These are phyloP conservation scores for Helogale parvula DNA, from an alignment of 2,113 vertebrate genomes.

Conservation along the genomic window DNA sequence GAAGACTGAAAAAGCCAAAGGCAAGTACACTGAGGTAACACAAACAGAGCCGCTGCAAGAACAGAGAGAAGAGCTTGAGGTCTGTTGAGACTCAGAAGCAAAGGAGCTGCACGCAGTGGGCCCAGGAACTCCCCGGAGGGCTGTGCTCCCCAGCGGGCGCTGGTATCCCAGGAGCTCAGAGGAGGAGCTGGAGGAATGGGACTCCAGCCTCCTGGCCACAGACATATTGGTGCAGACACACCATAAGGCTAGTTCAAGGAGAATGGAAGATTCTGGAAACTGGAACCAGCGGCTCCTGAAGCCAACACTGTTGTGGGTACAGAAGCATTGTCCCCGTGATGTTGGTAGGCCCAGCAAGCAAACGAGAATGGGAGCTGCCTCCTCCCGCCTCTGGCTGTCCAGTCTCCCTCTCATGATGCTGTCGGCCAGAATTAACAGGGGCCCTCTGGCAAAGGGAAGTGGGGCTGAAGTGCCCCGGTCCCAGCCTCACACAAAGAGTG, in stretches of 20 bases:
- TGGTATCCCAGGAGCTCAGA: not conserved
- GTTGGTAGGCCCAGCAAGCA: not conserved
- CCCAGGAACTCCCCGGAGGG: not conserved
- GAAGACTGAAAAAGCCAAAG: not conserved
- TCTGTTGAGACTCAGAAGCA: not conserved
- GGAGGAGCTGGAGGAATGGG: not conserved
- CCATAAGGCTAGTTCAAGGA: not conserved
- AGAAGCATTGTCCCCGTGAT: no score
- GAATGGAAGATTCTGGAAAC: not conserved
- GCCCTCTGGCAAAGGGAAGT: not conserved
- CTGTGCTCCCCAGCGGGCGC: not conserved
- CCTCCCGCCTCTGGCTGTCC: not conserved
- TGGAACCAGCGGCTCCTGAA: not conserved
- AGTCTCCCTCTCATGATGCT: not conserved
- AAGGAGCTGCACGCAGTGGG: not conserved
- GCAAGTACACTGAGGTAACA: not conserved
- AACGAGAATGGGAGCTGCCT: not conserved
- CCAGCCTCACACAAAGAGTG: not conserved
- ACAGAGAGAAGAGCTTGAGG: not conserved
- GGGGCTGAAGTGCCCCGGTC: not conserved
- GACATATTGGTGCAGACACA: not conserved
- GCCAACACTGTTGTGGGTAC: no score
- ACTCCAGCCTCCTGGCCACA: fast-evolving
- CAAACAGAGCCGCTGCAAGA: not conserved
- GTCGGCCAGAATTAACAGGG: no score